Conservation (phyloP, 2,888 invertebrate genomes). For the Lithophane semibrunnea region DNA sequence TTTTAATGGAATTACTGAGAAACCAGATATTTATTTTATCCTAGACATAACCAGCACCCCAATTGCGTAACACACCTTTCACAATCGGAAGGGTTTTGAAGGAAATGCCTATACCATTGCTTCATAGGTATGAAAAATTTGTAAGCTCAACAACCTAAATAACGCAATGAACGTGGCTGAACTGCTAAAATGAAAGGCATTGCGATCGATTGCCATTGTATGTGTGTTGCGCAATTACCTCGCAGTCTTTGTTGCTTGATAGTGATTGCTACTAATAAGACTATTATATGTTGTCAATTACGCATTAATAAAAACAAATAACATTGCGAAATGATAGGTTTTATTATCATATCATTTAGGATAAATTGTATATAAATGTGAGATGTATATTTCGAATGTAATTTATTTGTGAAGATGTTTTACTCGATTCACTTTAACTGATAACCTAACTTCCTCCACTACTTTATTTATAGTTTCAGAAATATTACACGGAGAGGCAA, state of each 20-base stretch:
- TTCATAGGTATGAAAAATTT: background rate
- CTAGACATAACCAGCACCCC: background rate
- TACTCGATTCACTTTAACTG: slow-evolving; percentile 31
- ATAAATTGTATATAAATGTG: slow-evolving; percentile 57
- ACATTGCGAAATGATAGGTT: slow-evolving; percentile 46
- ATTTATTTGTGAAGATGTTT: slow-evolving; percentile 55
- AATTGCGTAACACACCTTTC: background rate
- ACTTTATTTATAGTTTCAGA: slow-evolving; percentile 31
- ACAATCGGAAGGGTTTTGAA: background rate
- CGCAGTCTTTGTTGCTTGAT: slow-evolving; percentile 31
- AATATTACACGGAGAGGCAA: slow-evolving; percentile 6
- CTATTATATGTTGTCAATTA: slow-evolving; percentile 52
- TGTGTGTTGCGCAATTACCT: background rate
- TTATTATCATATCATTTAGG: slow-evolving; percentile 57
- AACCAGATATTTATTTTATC: slow-evolving; percentile 23
- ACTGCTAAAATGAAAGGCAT: background rate
- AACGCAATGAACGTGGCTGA: background rate
- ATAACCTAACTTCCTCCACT: slow-evolving; percentile 32
- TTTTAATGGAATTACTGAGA: slow-evolving; percentile 56
- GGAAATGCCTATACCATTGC: background rate
- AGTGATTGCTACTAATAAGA: slow-evolving; percentile 24
- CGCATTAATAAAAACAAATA: slow-evolving; percentile 35
- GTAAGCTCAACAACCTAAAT: background rate
- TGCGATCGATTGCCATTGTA: too few species aligned
- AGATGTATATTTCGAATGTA: slow-evolving; percentile 52